Base-by-base conservation (phyloP, 2,797 vertebrate genomes). In the Poeciliopsis presidionis region DNA sequence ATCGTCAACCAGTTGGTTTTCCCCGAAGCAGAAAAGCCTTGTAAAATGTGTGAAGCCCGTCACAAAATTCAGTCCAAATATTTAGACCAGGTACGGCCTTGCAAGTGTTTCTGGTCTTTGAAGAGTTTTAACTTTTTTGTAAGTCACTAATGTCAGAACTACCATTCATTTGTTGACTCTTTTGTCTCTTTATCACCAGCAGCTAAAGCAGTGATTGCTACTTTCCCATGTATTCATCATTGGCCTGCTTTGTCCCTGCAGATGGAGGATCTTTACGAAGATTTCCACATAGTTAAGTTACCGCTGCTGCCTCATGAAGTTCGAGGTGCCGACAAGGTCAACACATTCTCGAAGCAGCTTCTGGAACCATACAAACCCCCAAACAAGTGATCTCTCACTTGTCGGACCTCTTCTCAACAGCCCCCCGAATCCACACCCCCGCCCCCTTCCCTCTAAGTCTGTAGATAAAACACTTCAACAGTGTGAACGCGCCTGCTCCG, bases 61-160 rank as follows among this genome's bases (percentile, higher is more conserved):
- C 97, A 99, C 93, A 98, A 97, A 93, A 99, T 99, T 82, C 98
- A 99, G 94, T 98, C 97, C 90, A 99, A 99, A 90, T 99, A 98
- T 91, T 95, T 99, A 85, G 97, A 99, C 93, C 98, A 99, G 97
- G 97, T 98, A 87, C 0, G 81, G 4, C 4, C 18, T 63, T 63
- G 18, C 30, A 2, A 33, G 30, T 22, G 71, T 61, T 39, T 14
- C 13, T 2, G 33, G 20, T 69, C 18, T 65, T 22, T 65, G 61
- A n/a, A 20, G 36, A 65, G 30, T 39, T 65, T 65, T 41, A 39
- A 2, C 30, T 63, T 36, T 36, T 30, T 61, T 8, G 5, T 39
- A 33, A 61, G 59, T 33, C 28, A 14, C 30, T 33, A 33, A 20
- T 1, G 22, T 16, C n/a, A 14, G 28, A 59, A n/a, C 57, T 30